Evolutionary conservation across 1,140 invertebrate species (phyloP), one percentile per base, ranked within the genome.

Genomic region (Temnothorax curvispinosus): DNA sequence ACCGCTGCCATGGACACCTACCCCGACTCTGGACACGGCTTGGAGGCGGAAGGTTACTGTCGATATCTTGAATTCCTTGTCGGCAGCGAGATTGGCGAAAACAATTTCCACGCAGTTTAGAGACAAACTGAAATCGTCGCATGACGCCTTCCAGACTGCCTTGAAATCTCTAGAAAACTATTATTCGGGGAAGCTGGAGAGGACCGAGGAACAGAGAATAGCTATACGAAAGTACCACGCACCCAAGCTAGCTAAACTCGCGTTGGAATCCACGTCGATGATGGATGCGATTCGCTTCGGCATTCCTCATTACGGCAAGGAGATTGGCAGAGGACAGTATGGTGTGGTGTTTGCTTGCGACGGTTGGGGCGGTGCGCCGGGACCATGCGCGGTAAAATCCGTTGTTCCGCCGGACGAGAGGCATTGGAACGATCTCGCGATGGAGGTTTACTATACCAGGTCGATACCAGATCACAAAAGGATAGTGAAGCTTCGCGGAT

Each of bases 301-400:
- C 1, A 97, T 98, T 94, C 98, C 98, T 0, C 96, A 97, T 86
- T 96, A 97, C 65, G 97, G 97, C 2, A 96, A 97, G 87, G 98
- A 99, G 95, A 98, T 99, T 56, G 98, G 98, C 1, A 96, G 98
- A 44, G 98, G 98, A 1, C 98, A 99, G 93, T 99, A 99, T 95
- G 98, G 98, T 15, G 98, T 99, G n/a, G 98, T 99, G 11, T 99
- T 98, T 94, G 96, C 97, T 0, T 98, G 98, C 91, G 97, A 98
- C 56, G 94, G 96, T 13, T 99, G 98, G 98, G 97, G 96, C 1
- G 97, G 96, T 0, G 96, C 96, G 67, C 93, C 94, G 2, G 95
- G 96, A 62, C 97, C 97, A 0, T 98, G 97, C 93, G 98, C 98
- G 15, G 97, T 99, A n/a, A 99, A 99, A 95, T 98, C 98, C 18